Base-by-base conservation (phyloP, 2,888 invertebrate genomes). In the Cryptophagus acutangulus region DNA sequence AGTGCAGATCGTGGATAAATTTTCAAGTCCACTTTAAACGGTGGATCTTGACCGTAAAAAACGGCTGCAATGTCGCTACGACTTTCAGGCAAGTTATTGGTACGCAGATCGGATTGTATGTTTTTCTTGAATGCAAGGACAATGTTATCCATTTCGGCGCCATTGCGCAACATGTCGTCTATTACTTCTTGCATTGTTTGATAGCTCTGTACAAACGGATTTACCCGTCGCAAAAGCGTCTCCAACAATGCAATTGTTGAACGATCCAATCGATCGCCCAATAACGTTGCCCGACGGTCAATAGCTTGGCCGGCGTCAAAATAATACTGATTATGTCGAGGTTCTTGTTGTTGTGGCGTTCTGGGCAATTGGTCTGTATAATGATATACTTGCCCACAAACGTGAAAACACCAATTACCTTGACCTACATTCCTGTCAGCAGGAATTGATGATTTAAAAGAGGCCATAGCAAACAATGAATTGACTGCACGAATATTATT, bases 381-480 rank as follows among this genome's bases (percentile, higher is more conserved):
- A 30, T 47, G 43, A 18, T 39, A 48, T 3, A 46, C 30, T 39
- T 46, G 46, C 3, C 48, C 48, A 30, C 46, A 38, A 10, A 48
- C 20, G 8, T 20, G 29, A 29, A 43, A 46, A 33, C 41, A 41
- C 38, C 41, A 38, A 10, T 29, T 26, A 3, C 38, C 41, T 33
- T 38, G 42, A 5, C 29, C 36, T 6, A 30, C 24, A 31, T 42
- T 42, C 9, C 33, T 9, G 13, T 37, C 36, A 6, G 24, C 36
- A 12, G 39, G 36, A 16, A 34, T 33, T 2, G 35, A 17, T n/a
- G 40, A 15, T 18, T 42, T 48, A 30, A 40, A 45, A 3, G 48
- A 48, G 1, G 46, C 48, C 43, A 48, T 46, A 1, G 48, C 46
- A 30, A 48, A 46, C 8, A 48, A 13, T 20, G 43, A 38, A 35